These are phyloP conservation scores for Cataglyphis hispanica DNA, from an alignment of 1,140 invertebrate genomes.

Conservation along the genomic window DNA sequence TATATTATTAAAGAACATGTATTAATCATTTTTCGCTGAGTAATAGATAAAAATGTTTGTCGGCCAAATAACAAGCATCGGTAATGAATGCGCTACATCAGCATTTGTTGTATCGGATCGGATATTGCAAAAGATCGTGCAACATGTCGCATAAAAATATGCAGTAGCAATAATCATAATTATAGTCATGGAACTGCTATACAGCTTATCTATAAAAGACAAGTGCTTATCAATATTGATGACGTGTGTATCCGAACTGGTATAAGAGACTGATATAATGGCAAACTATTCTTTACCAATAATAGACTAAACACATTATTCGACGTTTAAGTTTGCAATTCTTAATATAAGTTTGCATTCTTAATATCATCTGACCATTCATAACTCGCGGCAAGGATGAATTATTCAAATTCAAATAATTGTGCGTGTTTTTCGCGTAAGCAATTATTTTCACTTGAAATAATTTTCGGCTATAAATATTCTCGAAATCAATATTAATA, in stretches of 20 bases:
- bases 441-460: neutral
- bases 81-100: slow-evolving; percentile 9
- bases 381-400: neutral
- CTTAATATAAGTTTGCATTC: neutral
- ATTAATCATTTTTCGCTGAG: slow-evolving; percentile 52
- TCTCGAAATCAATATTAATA: neutral
- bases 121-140: slow-evolving; percentile 46
- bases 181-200: slow-evolving; percentile 6
- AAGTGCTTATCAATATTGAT: slow-evolving; percentile 18
- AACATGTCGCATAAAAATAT: slow-evolving; percentile 43
- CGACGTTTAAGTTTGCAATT: neutral
- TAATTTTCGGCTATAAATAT: neutral
- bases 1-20: slow-evolving; percentile 19
- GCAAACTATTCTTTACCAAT: neutral
- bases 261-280: neutral
- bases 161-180: slow-evolving; percentile 45
- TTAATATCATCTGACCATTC: neutral
- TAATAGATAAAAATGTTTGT: slow-evolving; percentile 17
- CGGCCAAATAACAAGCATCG: neutral
- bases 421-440: neutral
- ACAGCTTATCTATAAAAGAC: slow-evolving; percentile 7
- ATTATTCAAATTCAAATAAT: no score
- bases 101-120: slow-evolving; percentile 42
- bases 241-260: neutral
- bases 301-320: slow-evolving; percentile 4